A percentile compares a stretch with the other conserved stretches of the same genome.
phyloP scores from a whole-genome alignment of 1,140 invertebrate species.

The Trinorchestia longiramus region DNA sequence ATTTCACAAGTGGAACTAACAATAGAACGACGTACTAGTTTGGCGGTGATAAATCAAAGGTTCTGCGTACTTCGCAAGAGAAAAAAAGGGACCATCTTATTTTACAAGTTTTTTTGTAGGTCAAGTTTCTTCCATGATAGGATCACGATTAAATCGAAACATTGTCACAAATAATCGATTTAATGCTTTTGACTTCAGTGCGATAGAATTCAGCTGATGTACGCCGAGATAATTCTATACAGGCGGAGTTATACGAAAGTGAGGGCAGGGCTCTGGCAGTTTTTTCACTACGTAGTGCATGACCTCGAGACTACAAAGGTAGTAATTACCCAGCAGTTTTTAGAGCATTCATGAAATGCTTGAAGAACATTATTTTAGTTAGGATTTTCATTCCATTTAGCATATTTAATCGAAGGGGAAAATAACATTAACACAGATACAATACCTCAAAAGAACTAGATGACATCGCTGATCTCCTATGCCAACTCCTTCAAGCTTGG shows the following conservation, averaged over 20 bases:
- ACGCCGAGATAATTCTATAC: background rate
- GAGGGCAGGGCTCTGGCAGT: background rate
- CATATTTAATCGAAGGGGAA: background rate
- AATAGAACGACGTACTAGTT: no score
- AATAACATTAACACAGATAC: background rate
- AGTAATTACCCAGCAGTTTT: background rate
- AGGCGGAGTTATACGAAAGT: background rate
- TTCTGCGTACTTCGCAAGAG: no score
- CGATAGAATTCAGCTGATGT: background rate
- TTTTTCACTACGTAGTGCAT: background rate
- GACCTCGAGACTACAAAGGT: background rate
- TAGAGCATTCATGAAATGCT: background rate
- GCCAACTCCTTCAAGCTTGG: background rate
- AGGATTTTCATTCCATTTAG: background rate
- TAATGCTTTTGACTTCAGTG: background rate
- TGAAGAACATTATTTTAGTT: background rate
- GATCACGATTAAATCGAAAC: background rate
- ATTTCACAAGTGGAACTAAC: background rate
- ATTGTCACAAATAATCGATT: background rate
- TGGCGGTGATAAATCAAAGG: no score
- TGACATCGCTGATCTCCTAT: background rate
- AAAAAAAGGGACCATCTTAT: no score
- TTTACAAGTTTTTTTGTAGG: no score
- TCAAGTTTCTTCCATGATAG: no score
- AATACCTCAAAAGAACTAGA: background rate